Percentiles rank a stretch among this genome's conserved stretches.
Conservation (phyloP, 2,797 vertebrate species). For the Ctenosaura bakeri region DNA sequence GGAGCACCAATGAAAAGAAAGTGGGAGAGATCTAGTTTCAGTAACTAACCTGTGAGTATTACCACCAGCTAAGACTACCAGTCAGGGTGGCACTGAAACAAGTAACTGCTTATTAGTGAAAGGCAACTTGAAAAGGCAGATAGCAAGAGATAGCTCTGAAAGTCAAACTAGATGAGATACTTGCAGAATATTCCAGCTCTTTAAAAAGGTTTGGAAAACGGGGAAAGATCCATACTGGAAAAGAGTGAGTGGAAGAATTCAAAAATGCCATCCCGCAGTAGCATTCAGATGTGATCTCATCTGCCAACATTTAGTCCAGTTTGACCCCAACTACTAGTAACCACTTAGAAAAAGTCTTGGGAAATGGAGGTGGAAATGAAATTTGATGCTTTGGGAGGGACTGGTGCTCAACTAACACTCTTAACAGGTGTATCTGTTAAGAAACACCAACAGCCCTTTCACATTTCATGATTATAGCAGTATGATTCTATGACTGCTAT, state of each 20-base stretch:
- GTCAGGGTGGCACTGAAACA: background rate
- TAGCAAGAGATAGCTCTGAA: background rate
- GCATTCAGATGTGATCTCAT: background rate
- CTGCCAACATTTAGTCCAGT: background rate
- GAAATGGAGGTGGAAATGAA: too few species aligned
- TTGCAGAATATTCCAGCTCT: too few species aligned
- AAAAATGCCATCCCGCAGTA: background rate
- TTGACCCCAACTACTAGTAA: background rate
- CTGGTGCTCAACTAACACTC: background rate
- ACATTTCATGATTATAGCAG: too few species aligned
- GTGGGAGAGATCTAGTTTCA: background rate
- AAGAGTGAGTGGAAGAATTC: background rate
- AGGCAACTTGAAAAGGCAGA: background rate
- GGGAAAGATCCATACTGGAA: too few species aligned
- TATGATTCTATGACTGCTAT: too few species aligned
- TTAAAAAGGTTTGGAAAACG: background rate
- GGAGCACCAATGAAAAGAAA: background rate
- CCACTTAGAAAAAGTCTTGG: background rate
- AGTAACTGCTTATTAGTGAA: background rate
- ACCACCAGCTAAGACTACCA: background rate
- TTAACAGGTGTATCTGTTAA: background rate
- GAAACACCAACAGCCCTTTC: background rate
- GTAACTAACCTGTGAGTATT: background rate
- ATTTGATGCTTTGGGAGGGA: background rate
- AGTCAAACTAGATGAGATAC: background rate